Conservation (phyloP, 2,888 invertebrate species). For the Lasioglossum villosulum region DNA sequence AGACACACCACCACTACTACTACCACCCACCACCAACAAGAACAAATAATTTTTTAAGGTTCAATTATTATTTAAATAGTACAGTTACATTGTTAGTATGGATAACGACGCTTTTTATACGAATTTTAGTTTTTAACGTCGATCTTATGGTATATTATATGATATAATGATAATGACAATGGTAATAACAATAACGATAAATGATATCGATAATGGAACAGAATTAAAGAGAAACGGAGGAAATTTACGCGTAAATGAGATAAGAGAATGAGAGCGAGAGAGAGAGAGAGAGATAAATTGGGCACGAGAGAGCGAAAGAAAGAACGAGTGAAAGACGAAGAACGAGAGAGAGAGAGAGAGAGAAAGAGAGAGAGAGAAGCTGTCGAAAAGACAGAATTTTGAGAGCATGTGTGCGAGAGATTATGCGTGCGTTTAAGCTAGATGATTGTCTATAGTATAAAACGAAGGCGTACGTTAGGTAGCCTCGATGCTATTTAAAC, state of each 20-base stretch:
- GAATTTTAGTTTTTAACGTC: slow-evolving; percentile 84
- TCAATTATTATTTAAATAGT: slow-evolving; percentile 81
- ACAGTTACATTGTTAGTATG: slow-evolving; percentile 81
- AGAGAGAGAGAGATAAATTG: slow-evolving; percentile 28
- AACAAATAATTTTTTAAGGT: slow-evolving; percentile 81
- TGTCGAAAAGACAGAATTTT: slow-evolving; percentile 45
- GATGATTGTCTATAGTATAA: slow-evolving; percentile 83
- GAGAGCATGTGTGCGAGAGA: slow-evolving; percentile 24
- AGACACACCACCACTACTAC: slow-evolving; percentile 56
- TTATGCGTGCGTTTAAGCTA: slow-evolving; percentile 70
- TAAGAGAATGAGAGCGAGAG: slow-evolving; percentile 34
- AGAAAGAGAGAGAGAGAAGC: slow-evolving; percentile 34
- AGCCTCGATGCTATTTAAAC: slow-evolving; percentile 83
- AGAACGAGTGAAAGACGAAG: slow-evolving; percentile 21
- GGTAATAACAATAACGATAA: slow-evolving; percentile 76
- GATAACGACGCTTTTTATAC: slow-evolving; percentile 84
- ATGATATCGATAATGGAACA: slow-evolving; percentile 73
- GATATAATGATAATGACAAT: slow-evolving; percentile 78
- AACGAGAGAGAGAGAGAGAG: slow-evolving; percentile 10
- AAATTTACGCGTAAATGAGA: slow-evolving; percentile 46
- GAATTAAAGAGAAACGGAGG: slow-evolving; percentile 60
- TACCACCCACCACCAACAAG: slow-evolving; percentile 59
- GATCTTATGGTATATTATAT: slow-evolving; percentile 79
- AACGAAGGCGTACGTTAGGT: slow-evolving; percentile 82
- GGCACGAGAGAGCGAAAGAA: slow-evolving; percentile 40